Conservation (phyloP, 2,113 vertebrate species). For the Aegithalos caudatus region DNA sequence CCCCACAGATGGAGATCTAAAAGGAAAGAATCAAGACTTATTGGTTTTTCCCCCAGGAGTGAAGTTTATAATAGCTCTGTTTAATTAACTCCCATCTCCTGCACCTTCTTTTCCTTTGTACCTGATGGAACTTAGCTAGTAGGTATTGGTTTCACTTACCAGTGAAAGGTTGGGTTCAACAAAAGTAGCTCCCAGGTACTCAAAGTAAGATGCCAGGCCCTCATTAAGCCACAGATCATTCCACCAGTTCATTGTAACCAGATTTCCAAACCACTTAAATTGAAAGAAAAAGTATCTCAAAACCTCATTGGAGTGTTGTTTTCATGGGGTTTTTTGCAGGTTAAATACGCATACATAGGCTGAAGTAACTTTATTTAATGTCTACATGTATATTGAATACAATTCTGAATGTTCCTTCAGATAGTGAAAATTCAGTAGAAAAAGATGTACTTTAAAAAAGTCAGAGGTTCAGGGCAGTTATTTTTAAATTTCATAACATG, state of each 20-base stretch:
- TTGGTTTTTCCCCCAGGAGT: neutral
- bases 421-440: neutral
- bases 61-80: neutral
- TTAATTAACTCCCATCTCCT: neutral
- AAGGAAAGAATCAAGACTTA: neutral
- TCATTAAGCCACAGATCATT: conserved; percentile 84
- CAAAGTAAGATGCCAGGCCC: conserved; percentile 78
- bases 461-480: neutral
- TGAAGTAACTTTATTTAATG: neutral
- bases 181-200: conserved; percentile 48
- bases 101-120: neutral
- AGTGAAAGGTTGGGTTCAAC: conserved; percentile 55
- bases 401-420: neutral
- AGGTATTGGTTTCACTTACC: conserved; percentile 38
- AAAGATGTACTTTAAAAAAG: neutral
- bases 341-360: neutral
- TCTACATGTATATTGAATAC: neutral
- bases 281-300: conserved; percentile 6
- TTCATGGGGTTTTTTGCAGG: neutral
- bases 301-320: neutral
- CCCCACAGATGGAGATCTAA: neutral
- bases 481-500: neutral
- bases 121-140: neutral
- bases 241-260: conserved; percentile 85
- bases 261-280: conserved; percentile 84